Conservation (phyloP, 2,113 vertebrate species). For the Struthidea cinerea region DNA sequence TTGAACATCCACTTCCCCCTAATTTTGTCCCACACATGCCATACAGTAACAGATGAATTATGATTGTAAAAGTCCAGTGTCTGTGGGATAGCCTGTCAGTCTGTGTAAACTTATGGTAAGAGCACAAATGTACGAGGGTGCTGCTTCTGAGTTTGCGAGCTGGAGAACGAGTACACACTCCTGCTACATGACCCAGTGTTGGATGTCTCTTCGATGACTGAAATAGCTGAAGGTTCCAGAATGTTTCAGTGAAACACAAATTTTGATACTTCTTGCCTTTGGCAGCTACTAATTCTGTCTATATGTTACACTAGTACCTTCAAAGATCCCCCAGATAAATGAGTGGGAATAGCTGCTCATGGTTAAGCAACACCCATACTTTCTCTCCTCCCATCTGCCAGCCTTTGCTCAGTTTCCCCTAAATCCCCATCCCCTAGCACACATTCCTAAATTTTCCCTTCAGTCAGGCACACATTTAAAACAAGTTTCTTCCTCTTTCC, state of each 20-base stretch:
- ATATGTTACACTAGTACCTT: not conserved
- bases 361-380: not conserved
- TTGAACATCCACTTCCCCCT: not conserved
- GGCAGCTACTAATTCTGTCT: not conserved
- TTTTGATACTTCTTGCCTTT: not conserved
- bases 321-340: not conserved
- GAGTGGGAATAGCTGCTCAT: not conserved
- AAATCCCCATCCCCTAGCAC: not conserved
- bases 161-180: not conserved
- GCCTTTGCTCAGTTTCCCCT: not conserved
- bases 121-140: fast-evolving
- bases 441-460: not conserved
- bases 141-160: not conserved
- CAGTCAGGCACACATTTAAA: not conserved
- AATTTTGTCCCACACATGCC: not conserved
- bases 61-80: not conserved
- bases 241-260: not conserved
- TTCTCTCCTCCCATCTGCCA: not conserved
- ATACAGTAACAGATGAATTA: not conserved
- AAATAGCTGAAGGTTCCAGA: not conserved
- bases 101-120: not conserved
- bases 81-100: not conserved
- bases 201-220: not conserved
- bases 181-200: not conserved
- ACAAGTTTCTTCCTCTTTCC: not conserved